A percentile compares a stretch with the other conserved stretches of the same genome.
Evolutionary conservation across 2,113 vertebrate genomes (phyloP).

Genomic region (Sinocyclocheilus rhinocerous): DNA sequence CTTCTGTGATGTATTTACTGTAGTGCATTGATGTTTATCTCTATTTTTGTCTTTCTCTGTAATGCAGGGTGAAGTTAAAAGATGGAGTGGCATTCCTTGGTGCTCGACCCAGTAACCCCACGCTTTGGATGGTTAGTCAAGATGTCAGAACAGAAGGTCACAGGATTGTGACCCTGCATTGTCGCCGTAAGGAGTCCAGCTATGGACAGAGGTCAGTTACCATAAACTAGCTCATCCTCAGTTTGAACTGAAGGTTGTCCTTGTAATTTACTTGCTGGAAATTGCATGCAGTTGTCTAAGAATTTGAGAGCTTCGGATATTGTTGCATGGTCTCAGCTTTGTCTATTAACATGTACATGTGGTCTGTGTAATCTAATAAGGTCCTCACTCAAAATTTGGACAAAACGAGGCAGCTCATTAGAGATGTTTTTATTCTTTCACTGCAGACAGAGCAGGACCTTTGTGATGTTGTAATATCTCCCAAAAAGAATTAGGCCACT

Average conservation of each 20-base stretch:
- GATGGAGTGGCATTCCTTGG: conserved; percentile 84
- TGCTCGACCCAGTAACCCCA: conserved; percentile 84
- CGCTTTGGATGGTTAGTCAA: conserved; percentile 86
- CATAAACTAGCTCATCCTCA: neutral
- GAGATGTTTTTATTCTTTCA: neutral
- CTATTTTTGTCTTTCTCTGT: neutral
- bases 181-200: conserved; percentile 80
- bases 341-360: neutral
- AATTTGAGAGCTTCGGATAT: neutral
- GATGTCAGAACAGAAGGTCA: conserved; percentile 77
- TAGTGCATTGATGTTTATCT: neutral
- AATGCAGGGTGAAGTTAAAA: conserved; percentile 88
- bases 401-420: neutral
- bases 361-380: neutral
- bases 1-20: neutral
- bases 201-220: conserved; percentile 78
- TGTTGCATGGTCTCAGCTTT: neutral
- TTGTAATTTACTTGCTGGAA: no score
- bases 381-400: neutral
- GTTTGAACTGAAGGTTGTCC: neutral
- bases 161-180: conserved; percentile 83
- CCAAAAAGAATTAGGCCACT: neutral
- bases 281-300: no score
- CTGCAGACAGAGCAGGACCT: neutral
- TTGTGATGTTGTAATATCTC: neutral